Conservation (phyloP, 2,113 vertebrate genomes). For the Crocuta crocuta region DNA sequence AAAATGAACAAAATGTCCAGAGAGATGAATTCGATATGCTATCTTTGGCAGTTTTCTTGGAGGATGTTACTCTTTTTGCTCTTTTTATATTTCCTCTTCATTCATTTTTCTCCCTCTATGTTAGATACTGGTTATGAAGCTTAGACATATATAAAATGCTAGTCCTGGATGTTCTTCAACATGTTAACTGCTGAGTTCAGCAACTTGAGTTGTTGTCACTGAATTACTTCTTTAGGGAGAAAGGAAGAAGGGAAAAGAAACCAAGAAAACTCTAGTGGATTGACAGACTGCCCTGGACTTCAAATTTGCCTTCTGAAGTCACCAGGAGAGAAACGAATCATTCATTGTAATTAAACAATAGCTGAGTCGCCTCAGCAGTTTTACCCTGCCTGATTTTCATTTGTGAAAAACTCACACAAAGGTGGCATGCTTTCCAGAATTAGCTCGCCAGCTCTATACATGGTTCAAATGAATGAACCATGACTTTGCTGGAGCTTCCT, state of each 20-base stretch:
- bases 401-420: slow-evolving; percentile 9
- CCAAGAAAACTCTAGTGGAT: not conserved
- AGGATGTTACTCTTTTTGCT: slow-evolving; percentile 7
- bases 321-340: slow-evolving; percentile 50
- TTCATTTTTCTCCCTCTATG: not conserved
- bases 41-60: not conserved
- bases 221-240: not conserved
- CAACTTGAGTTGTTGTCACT: not conserved
- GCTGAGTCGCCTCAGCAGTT: not conserved
- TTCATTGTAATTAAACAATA: slow-evolving; percentile 41
- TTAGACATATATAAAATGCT: not conserved
- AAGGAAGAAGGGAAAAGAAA: not conserved
- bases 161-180: not conserved
- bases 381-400: slow-evolving; percentile 12
- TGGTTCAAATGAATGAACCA: not conserved
- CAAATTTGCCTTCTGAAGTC: slow-evolving; percentile 31
- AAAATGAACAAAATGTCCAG: not conserved
- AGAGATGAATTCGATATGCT: not conserved
- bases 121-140: not conserved
- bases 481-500: not conserved
- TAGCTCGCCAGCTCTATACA: not conserved
- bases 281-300: not conserved
- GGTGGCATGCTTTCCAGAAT: not conserved
- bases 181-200: slow-evolving; percentile 15
- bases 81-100: not conserved